Evolutionary conservation across 2,797 vertebrate species (phyloP), one percentile per base, ranked within the genome.

Genomic region (Pipistrellus nathusii): DNA sequence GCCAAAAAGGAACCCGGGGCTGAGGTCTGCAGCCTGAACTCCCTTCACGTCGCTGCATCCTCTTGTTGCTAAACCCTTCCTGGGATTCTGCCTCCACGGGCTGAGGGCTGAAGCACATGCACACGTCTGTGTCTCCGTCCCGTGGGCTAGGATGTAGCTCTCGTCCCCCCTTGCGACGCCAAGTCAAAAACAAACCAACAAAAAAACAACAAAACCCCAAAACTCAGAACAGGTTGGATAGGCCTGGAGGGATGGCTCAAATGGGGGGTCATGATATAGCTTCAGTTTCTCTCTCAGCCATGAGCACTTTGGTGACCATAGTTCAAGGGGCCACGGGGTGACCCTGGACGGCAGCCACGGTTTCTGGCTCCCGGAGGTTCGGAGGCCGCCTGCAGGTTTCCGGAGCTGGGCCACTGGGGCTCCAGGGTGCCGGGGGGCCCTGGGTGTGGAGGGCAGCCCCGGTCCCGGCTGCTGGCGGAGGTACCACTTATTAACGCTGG

Each of bases 401-500:
- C 20, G 1, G 81, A 30, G 76, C 72, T 75, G 41, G 93, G 87
- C 9, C 32, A 5, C 23, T 53, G 41, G 91, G 91, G 57, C 10
- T 9, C 11, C 0, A 68, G 92, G 88, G 91, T 68, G 7, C 92
- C 30, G 8, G 0, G 0, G 59, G 96, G 92, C 71, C 92, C 59
- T 82, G 96, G 76, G 96, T 25, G 91, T 96, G 93, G 96, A 97
- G 93, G 95, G 93, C 14, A 38, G 90, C 92, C 85, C 89, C 75
- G 85, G 97, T 91, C 85, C 8, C 8, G 0, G 2, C 93, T 89
- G 66, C 88, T 32, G 90, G 75, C 32, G 3, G 77, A 98, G 97
- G 98, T 98, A 97, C 98, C 97, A 95, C 97, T 97, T 98, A 97
- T 97, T 97, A 97, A 97, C 97, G 96, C 95, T 92, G 97, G 98